These are phyloP conservation scores for Cabera pusaria DNA, from an alignment of 2,888 invertebrate species.

Conservation along the genomic window DNA sequence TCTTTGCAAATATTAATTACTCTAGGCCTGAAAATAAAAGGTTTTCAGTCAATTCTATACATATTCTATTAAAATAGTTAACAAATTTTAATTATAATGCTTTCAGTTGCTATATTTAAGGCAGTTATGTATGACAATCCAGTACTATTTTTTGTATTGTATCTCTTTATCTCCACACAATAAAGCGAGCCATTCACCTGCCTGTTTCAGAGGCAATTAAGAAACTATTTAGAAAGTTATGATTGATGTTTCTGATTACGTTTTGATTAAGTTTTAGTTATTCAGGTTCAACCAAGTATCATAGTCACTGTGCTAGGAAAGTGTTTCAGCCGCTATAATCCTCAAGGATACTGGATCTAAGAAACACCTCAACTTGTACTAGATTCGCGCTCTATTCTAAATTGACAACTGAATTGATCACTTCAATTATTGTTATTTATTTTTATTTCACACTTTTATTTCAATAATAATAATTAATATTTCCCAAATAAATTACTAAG, in stretches of 20 bases:
- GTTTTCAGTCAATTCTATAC: slow-evolving; percentile 52
- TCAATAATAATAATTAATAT: slow-evolving; percentile 4
- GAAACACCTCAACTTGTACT: slow-evolving; percentile 21
- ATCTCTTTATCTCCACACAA: too few relatives aligned
- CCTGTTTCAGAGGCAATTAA: too few relatives aligned
- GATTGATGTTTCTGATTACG: too few relatives aligned
- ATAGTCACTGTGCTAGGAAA: too few relatives aligned
- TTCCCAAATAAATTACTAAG: slow-evolving; percentile 12
- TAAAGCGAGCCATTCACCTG: too few relatives aligned
- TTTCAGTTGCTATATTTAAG: slow-evolving; percentile 32
- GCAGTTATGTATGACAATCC: slow-evolving; percentile 29
- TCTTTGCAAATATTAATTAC: slow-evolving; percentile 65
- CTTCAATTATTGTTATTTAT: slow-evolving; percentile 9
- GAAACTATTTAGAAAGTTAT: slow-evolving; percentile 5
- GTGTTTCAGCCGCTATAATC: too few relatives aligned
- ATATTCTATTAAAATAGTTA: slow-evolving; percentile 40
- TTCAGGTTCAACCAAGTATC: too few relatives aligned
- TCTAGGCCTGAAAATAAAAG: slow-evolving; percentile 68
- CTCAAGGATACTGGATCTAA: slow-evolving; percentile 24
- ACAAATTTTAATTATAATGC: slow-evolving; percentile 43
- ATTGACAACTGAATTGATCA: slow-evolving; percentile 8
- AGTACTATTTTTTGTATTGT: too few relatives aligned
- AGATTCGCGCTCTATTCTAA: slow-evolving; percentile 19
- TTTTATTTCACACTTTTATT: slow-evolving; percentile 15
- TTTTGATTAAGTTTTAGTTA: too few relatives aligned